A percentile compares a stretch with the other conserved stretches of the same genome.
Conservation (phyloP, 2,113 vertebrate species). For the Chloropsis hardwickii region DNA sequence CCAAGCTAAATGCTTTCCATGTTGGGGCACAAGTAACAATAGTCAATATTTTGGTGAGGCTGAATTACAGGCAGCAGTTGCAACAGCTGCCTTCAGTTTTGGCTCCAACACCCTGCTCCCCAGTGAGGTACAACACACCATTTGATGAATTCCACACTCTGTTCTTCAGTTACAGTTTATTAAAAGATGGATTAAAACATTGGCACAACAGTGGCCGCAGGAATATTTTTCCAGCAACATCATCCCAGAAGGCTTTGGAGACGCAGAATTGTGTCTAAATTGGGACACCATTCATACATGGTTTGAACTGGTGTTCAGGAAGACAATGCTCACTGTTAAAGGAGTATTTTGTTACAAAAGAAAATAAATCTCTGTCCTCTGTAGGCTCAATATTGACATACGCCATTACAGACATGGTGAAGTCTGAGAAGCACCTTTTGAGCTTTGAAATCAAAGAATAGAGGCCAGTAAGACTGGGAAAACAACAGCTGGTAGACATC, state of each 20-base stretch:
- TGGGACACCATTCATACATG: slow-evolving; percentile 16
- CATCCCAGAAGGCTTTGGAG: slow-evolving; percentile 48
- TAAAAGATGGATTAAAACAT: slow-evolving; percentile 75
- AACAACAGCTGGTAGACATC: not conserved
- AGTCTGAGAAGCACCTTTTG: not conserved
- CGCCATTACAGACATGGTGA: not conserved
- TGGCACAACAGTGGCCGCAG: slow-evolving; percentile 55
- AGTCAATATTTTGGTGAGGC: slow-evolving; percentile 67
- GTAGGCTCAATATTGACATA: not conserved
- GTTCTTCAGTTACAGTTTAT: slow-evolving; percentile 72
- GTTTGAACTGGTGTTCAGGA: slow-evolving; percentile 36
- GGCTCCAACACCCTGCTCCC: slow-evolving; percentile 58
- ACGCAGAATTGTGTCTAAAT: slow-evolving; percentile 40
- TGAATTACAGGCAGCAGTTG: slow-evolving; percentile 51
- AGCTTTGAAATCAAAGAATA: not conserved
- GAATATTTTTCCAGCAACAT: slow-evolving; percentile 70
- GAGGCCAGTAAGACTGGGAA: not conserved
- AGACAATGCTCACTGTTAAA: slow-evolving; percentile 12
- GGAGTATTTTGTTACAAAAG: not conserved
- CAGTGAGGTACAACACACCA: slow-evolving; percentile 49
- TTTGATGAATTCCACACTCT: slow-evolving; percentile 67
- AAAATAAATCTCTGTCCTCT: not conserved
- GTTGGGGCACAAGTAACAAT: slow-evolving; percentile 55
- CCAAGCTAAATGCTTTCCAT: slow-evolving; percentile 64
- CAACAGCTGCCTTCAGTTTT: slow-evolving; percentile 68